Evolutionary conservation across 2,797 vertebrate genomes (phyloP), one percentile per base, ranked within the genome.

Genomic region (Gallinago solitaria): DNA sequence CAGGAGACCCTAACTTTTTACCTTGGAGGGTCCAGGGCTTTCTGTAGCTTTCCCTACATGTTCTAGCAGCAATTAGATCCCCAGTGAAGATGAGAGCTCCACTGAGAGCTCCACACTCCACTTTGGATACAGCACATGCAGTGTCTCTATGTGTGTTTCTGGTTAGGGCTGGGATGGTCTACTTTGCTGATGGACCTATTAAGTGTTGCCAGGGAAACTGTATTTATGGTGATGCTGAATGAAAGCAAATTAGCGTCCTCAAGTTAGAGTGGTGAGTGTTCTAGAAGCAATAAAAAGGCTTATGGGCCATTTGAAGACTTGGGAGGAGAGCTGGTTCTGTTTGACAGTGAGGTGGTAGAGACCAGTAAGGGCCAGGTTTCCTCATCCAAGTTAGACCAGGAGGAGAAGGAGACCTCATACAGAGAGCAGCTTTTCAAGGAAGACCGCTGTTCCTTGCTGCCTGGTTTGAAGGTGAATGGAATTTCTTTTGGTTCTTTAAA

Each of bases 81-180:
- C 27, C 37, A 28, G 18, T 10, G 67, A 45, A 53, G 57, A 27
- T 20, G 56, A 65, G 11, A 64, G 19, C 24, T 74, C 63, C 30
- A 16, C 33, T 6, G 17, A 30, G 41, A 61, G 12, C 57, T 76
- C 35, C 32, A 4, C 5, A 4, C 7, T 9, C 16, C 1, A 0
- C 9, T 7, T 32, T 35, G 24, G 39, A 5, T 25, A 17, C 23
- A 56, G 83, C 37, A 28, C 12, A 18, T 4, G 1, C 5, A 3
- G 12, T 12, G 16, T 27, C 20, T 79, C 12, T 51, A 23, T 5
- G 4, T 4, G 13, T 48, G 18, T 56, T 83, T 37, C 64, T 59
- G n/a, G 13, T 35, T 53, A 32, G 39, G 39, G 13, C 12, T 75
- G 39, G 33, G 21, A 37, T 28, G 23, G 5, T 70, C 64, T 60